Conservation (phyloP, 2,888 invertebrate species). For the Microplitis deprimator region DNA sequence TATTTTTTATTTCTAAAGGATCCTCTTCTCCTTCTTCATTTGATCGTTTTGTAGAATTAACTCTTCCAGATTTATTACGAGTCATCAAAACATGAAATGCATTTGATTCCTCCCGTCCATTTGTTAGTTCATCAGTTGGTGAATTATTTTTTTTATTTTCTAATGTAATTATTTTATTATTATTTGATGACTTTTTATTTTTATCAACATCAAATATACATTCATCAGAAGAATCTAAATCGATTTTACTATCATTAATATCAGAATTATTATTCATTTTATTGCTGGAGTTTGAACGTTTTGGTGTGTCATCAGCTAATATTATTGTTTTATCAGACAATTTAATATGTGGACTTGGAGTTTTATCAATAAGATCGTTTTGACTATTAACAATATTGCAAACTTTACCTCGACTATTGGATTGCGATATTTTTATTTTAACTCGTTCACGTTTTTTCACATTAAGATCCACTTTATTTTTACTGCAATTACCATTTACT, state of each 20-base stretch:
- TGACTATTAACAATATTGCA: constrained; percentile 57
- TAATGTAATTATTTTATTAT: neutral
- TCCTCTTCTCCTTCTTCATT: constrained; percentile 39
- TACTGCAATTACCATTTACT: constrained; percentile 11
- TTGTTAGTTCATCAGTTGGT: neutral
- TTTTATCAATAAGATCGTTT: constrained; percentile 58
- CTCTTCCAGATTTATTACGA: constrained; percentile 51
- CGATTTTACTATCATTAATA: neutral
- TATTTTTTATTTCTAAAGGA: constrained; percentile 18
- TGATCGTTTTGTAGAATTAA: constrained; percentile 7
- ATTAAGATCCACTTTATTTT: neutral
- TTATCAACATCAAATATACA: constrained; percentile 24
- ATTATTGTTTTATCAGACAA: constrained; percentile 19
- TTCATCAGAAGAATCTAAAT: constrained; percentile 17
- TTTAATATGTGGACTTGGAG: constrained; percentile 54
- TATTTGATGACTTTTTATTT: neutral
- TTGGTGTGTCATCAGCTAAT: constrained; percentile 45
- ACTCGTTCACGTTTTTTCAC: constrained; percentile 55
- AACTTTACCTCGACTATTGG: constrained; percentile 41
- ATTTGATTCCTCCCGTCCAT: constrained; percentile 52
- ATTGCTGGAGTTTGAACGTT: constrained; percentile 39
- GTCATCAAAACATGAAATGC: constrained; percentile 62
- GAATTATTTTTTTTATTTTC: neutral
- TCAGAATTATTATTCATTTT: constrained; percentile 34
- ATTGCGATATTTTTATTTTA: constrained; percentile 58